phyloP scores from a whole-genome alignment of 2,797 vertebrate species.

The Ciconia nigra region DNA sequence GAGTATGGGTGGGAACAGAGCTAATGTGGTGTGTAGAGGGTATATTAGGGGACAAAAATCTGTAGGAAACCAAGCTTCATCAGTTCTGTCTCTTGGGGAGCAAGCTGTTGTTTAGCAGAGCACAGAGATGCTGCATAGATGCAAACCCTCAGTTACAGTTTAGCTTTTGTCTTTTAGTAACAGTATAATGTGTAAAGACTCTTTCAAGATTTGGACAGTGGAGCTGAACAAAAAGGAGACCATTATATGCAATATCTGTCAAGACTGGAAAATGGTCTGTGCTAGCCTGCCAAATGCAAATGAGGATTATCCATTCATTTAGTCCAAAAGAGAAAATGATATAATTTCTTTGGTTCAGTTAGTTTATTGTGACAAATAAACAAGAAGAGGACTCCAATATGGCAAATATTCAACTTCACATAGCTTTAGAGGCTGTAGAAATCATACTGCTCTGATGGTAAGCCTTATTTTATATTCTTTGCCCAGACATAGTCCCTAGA shows the following conservation, averaged over 20 bases:
- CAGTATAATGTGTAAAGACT: neutral
- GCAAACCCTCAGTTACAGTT: neutral
- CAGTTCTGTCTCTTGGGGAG: neutral
- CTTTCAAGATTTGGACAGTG: neutral
- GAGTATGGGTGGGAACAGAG: neutral
- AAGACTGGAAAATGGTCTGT: slow-evolving; percentile 6
- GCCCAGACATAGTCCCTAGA: neutral
- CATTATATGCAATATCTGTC: slow-evolving; percentile 17
- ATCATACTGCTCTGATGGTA: neutral
- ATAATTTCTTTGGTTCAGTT: neutral
- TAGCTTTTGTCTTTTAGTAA: slow-evolving; percentile 3
- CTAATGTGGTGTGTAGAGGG: neutral
- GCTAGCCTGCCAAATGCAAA: slow-evolving; percentile 30
- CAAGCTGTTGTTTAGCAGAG: neutral
- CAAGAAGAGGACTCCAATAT: neutral
- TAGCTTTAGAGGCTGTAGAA: neutral
- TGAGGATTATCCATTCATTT: neutral
- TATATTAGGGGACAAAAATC: neutral
- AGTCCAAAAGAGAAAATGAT: slow-evolving; percentile 1
- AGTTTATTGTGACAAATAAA: slow-evolving; percentile 2
- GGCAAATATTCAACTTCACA: neutral
- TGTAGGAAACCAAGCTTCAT: neutral
- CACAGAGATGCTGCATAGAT: neutral
- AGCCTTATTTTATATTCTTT: neutral
- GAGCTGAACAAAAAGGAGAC: neutral